These are phyloP conservation scores for Sapayoa aenigma DNA, from an alignment of 2,113 vertebrate genomes.

Conservation along the genomic window DNA sequence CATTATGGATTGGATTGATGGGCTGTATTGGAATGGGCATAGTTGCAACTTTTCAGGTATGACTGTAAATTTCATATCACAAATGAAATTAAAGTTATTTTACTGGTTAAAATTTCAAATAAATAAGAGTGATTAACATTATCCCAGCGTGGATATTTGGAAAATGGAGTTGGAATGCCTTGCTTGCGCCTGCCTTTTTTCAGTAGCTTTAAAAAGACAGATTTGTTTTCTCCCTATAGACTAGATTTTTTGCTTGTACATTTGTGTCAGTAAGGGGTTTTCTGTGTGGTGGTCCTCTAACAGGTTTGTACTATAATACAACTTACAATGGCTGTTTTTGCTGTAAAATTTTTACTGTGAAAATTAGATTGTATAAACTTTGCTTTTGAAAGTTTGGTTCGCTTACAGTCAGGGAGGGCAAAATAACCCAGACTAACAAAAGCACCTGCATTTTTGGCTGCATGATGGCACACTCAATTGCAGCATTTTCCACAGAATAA, in stretches of 20 bases:
- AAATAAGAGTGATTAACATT: not conserved
- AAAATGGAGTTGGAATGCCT: not conserved
- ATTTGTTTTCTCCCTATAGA: not conserved
- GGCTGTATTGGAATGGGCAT: conserved; percentile 89
- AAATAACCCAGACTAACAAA: not conserved
- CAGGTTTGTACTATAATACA: not conserved
- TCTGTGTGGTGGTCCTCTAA: not conserved
- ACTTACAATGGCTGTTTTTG: not conserved
- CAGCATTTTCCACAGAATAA: not conserved
- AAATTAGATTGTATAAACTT: not conserved
- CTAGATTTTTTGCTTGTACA: not conserved
- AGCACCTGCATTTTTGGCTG: not conserved
- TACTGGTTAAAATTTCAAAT: not conserved
- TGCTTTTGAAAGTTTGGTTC: not conserved
- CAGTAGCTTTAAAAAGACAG: not conserved
- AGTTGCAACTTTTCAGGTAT: conserved; percentile 94
- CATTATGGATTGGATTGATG: conserved; percentile 75
- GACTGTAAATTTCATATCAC: not conserved
- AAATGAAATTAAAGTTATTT: not conserved
- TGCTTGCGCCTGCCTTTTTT: not conserved
- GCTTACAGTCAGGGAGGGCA: not conserved
- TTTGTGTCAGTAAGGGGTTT: not conserved
- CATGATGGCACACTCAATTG: not conserved
- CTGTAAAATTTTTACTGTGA: not conserved
- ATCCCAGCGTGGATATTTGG: not conserved